phyloP scores from a whole-genome alignment of 1,140 invertebrate species.

The Lycorma delicatula region DNA sequence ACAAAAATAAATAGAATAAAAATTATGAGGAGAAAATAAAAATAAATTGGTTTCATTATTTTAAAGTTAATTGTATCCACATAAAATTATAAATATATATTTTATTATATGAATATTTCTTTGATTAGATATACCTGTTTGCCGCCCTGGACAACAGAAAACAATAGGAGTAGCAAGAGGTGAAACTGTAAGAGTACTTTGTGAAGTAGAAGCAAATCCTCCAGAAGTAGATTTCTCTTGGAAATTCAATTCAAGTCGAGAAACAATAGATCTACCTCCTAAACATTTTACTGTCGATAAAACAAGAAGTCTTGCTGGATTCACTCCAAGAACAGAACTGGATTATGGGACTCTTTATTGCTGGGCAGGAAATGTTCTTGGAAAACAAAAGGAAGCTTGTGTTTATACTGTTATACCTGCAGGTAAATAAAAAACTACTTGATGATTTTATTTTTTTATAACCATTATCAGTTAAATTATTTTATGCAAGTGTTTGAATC shows the following conservation, averaged over 20 bases:
- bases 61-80: no score
- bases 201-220: conserved; percentile 77
- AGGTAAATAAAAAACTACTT: conserved; percentile 42
- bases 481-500: no score
- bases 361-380: conserved; percentile 58
- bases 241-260: conserved; percentile 67
- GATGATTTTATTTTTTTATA: no score
- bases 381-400: conserved; percentile 55
- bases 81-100: no score
- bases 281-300: conserved; percentile 37
- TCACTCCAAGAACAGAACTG: conserved; percentile 58
- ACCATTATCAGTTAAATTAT: no score
- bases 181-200: conserved; percentile 64
- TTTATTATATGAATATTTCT: not conserved
- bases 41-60: no score
- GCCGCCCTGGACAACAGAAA: conserved; percentile 52
- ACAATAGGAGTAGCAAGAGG: conserved; percentile 72
- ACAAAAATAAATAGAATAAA: no score
- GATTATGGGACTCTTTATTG: conserved; percentile 64
- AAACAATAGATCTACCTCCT: conserved; percentile 44
- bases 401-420: conserved; percentile 62
- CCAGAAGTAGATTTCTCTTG: conserved; percentile 57
- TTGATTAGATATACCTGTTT: conserved; percentile 56
- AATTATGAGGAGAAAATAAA: no score
- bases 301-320: conserved; percentile 50